phyloP scores from a whole-genome alignment of 2,113 vertebrate species.

The Dinomys branickii region DNA sequence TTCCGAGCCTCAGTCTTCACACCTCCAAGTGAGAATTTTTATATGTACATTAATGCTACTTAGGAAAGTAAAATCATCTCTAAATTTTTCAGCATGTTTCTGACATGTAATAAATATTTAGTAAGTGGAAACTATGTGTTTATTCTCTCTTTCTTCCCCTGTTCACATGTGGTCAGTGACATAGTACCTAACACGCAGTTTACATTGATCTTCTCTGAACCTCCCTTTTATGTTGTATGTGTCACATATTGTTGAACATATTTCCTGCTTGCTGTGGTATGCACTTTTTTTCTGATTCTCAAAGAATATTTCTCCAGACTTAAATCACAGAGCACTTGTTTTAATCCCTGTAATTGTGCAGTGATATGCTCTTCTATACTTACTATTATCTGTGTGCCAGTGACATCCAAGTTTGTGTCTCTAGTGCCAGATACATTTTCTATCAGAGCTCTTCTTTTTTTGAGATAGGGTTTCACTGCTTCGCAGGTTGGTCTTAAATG shows the following conservation, averaged over 20 bases:
- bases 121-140: not conserved
- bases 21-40: not conserved
- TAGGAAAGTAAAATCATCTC: conserved; percentile 10
- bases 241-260: not conserved
- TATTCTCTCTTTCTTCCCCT: not conserved
- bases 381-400: not conserved
- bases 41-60: not conserved
- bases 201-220: not conserved
- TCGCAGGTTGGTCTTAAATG: not conserved
- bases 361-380: not conserved
- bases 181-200: not conserved
- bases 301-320: not conserved
- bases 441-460: not conserved
- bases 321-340: not conserved
- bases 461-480: not conserved
- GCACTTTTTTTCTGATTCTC: not conserved
- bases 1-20: not conserved
- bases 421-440: not conserved
- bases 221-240: not conserved
- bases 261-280: not conserved
- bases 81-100: not conserved
- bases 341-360: not conserved
- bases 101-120: not conserved
- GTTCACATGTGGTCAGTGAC: not conserved
- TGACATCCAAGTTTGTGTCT: not conserved